A percentile compares a stretch with the other conserved stretches of the same genome.
Evolutionary conservation across 2,888 invertebrate species (phyloP).

Genomic region (Cynaeus angustus): DNA sequence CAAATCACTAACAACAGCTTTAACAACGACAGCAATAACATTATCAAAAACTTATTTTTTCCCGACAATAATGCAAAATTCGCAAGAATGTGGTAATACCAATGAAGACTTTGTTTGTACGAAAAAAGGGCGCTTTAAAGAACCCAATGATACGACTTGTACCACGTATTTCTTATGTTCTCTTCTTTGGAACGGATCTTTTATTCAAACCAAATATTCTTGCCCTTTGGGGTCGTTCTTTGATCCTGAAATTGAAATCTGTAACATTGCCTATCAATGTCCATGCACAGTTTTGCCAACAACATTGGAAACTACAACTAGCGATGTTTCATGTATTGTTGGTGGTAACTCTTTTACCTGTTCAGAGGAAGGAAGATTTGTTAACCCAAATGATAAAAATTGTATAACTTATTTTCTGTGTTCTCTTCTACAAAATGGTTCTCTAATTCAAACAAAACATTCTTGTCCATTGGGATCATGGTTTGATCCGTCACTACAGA

Average conservation of each 20-base stretch:
- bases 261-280: slow-evolving; percentile 63
- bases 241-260: slow-evolving; percentile 69
- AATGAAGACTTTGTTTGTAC: slow-evolving; percentile 48
- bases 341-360: slow-evolving; percentile 49
- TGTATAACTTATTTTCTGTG: slow-evolving; percentile 60
- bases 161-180: slow-evolving; percentile 54
- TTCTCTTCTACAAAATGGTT: slow-evolving; percentile 54
- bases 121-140: slow-evolving; percentile 51
- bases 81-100: background rate
- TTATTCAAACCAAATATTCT: slow-evolving; percentile 48
- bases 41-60: background rate
- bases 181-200: slow-evolving; percentile 45
- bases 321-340: slow-evolving; percentile 2
- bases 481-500: slow-evolving; percentile 48
- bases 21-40: too few species aligned
- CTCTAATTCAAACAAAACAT: slow-evolving; percentile 62
- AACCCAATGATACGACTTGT: slow-evolving; percentile 53
- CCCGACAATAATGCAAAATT: background rate
- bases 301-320: slow-evolving; percentile 1
- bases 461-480: slow-evolving; percentile 5
- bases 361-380: slow-evolving; percentile 69
- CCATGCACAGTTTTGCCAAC: slow-evolving; percentile 44
- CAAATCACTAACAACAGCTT: too few species aligned
- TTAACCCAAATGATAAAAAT: slow-evolving; percentile 67
- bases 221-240: slow-evolving; percentile 69